Conservation (phyloP, 2,113 vertebrate genomes). For the Caretta caretta region DNA sequence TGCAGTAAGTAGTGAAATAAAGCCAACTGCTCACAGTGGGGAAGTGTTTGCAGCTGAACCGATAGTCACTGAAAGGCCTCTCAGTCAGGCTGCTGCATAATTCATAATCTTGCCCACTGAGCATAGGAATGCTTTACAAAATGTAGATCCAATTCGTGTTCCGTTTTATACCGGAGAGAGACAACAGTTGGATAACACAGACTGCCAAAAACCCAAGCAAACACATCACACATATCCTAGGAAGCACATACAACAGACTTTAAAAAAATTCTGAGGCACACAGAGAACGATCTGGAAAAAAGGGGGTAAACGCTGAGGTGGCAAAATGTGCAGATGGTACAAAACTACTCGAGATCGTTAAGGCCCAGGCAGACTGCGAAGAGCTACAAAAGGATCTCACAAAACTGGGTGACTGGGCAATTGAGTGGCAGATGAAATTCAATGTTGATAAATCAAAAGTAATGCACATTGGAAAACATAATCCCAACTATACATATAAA, state of each 20-base stretch:
- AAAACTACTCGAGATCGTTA: too few relatives aligned
- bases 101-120: neutral
- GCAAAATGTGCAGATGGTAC: too few relatives aligned
- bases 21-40: neutral
- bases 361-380: too few relatives aligned
- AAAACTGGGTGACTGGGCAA: too few relatives aligned
- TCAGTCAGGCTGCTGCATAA: neutral
- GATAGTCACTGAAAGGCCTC: neutral
- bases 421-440: too few relatives aligned
- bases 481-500: too few relatives aligned
- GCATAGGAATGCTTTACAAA: neutral
- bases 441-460: too few relatives aligned
- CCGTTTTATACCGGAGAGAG: neutral
- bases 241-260: neutral
- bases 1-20: neutral
- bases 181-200: neutral
- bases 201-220: neutral
- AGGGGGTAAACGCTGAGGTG: too few relatives aligned
- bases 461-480: too few relatives aligned
- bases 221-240: neutral
- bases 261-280: neutral
- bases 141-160: neutral
- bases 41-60: neutral
- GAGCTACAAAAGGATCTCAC: too few relatives aligned
- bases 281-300: neutral